These are phyloP conservation scores for Boulengerochromis microlepis DNA, from an alignment of 2,113 vertebrate species.

Conservation along the genomic window DNA sequence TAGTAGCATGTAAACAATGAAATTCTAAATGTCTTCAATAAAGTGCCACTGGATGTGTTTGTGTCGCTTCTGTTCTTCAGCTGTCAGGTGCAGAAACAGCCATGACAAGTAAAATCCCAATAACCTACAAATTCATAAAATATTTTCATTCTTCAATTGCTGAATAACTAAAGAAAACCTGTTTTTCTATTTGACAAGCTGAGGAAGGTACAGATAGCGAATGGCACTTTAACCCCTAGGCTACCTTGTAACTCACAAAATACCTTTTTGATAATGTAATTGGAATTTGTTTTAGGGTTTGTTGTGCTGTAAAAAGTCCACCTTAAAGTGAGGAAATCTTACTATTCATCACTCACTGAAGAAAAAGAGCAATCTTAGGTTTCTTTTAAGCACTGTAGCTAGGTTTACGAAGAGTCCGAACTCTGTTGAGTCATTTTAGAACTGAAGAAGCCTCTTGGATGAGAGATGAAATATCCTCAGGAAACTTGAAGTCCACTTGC, in stretches of 20 bases:
- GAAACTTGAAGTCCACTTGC: not conserved
- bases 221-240: not conserved
- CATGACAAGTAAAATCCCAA: not conserved
- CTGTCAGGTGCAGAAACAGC: not conserved
- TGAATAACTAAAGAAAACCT: not conserved
- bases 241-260: not conserved
- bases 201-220: not conserved
- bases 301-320: not conserved
- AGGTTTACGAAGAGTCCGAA: not conserved
- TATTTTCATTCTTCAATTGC: not conserved
- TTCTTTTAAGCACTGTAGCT: not conserved
- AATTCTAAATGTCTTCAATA: not conserved
- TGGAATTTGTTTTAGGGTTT: not conserved
- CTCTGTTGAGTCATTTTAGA: accelerated
- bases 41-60: not conserved
- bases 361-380: not conserved
- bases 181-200: not conserved
- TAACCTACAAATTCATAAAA: not conserved
- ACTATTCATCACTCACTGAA: not conserved
- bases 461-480: not conserved
- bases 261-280: not conserved
- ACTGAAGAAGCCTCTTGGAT: not conserved
- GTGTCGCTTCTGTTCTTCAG: not conserved
- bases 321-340: not conserved
- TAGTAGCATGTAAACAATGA: not conserved